phyloP scores from a whole-genome alignment of 1,140 invertebrate genomes.

The Helicoverpa zea region DNA sequence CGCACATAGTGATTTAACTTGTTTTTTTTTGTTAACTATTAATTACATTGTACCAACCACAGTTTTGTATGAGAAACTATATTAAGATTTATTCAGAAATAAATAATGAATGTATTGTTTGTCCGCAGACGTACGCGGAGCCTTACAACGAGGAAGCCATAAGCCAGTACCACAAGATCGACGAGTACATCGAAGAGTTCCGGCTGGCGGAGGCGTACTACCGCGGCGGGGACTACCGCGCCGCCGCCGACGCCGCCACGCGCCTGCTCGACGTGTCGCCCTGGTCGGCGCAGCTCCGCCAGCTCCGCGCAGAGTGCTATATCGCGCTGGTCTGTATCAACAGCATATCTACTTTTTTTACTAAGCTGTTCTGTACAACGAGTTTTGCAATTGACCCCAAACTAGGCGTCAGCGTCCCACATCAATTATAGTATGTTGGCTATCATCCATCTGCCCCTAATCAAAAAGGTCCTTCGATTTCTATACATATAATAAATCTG shows the following conservation, averaged over 20 bases:
- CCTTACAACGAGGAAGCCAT: constrained; percentile 93
- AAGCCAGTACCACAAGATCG: constrained; percentile 89
- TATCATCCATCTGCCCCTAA: not conserved
- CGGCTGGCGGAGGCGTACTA: constrained; percentile 90
- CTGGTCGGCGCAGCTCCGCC: constrained; percentile 94
- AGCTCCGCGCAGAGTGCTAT: constrained; percentile 95
- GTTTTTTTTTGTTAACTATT: too few relatives aligned
- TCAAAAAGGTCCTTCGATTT: too few relatives aligned
- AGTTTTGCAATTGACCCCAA: too few relatives aligned
- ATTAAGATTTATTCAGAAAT: too few relatives aligned
- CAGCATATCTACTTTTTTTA: too few relatives aligned
- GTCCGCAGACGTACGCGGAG: constrained; percentile 90
- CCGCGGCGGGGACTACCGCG: constrained; percentile 89
- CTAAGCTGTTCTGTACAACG: too few relatives aligned
- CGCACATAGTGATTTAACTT: too few relatives aligned
- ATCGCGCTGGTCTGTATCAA: constrained; percentile 85
- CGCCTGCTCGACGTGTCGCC: constrained; percentile 95
- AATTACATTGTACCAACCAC: too few relatives aligned
- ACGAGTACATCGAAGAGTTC: constrained; percentile 90
- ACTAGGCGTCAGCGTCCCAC: too few relatives aligned
- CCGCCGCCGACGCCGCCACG: constrained; percentile 91
- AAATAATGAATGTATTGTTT: not conserved
- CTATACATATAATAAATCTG: too few relatives aligned
- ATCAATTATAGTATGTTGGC: not conserved
- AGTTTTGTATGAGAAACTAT: too few relatives aligned